These are phyloP conservation scores for Gonatopus flavifemur DNA, from an alignment of 1,140 invertebrate genomes.

Conservation along the genomic window DNA sequence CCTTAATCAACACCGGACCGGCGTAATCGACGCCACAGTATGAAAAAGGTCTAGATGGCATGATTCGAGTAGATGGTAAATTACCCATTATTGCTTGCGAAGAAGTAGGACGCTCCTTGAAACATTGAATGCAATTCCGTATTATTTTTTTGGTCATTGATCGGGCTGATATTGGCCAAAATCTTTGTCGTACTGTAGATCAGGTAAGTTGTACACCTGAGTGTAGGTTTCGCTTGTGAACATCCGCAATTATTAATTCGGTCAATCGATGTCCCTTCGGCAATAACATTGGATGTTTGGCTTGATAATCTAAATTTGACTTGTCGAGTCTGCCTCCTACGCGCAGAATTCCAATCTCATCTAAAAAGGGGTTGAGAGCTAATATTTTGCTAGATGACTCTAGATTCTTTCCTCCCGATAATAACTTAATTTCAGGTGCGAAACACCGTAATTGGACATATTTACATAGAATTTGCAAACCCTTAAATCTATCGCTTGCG, in stretches of 20 bases:
- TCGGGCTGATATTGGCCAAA: background rate
- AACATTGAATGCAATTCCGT: background rate
- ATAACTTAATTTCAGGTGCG: background rate
- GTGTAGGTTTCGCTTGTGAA: background rate
- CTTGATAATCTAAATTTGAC: background rate
- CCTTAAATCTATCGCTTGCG: background rate
- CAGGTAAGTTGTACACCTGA: background rate
- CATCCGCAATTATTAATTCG: background rate
- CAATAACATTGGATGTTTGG: background rate
- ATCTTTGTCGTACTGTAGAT: background rate
- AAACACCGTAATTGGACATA: background rate
- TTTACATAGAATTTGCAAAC: background rate
- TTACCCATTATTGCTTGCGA: background rate
- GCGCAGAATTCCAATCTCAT: no score
- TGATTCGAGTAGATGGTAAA: background rate
- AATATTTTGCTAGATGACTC: background rate
- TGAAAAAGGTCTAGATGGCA: background rate
- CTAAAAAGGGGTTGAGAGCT: no score
- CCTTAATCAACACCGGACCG: no score
- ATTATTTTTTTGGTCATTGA: no score
- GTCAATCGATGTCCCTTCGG: background rate
- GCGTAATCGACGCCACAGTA: slow-evolving; percentile 4
- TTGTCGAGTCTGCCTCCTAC: background rate
- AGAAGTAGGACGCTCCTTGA: background rate
- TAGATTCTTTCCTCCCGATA: background rate